Conservation (phyloP, 2,888 invertebrate genomes). For the Meghimatium bilineatum region DNA sequence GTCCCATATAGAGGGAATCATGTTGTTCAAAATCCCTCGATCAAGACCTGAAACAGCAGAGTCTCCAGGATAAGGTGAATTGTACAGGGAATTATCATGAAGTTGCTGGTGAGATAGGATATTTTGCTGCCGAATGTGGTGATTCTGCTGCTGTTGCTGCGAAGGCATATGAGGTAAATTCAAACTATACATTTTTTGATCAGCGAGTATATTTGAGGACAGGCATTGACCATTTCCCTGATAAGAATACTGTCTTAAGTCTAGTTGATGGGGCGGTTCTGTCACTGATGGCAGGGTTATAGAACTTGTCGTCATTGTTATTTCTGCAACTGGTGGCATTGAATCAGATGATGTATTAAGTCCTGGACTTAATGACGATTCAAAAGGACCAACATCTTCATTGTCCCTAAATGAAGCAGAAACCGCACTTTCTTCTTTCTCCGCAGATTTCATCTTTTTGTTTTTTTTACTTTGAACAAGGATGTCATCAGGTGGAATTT, state of each 20-base stretch:
- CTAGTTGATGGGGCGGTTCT: neutral
- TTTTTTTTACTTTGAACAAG: conserved; percentile 10
- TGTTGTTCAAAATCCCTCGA: neutral
- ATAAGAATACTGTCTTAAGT: neutral
- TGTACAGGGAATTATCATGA: neutral
- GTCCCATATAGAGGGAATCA: conserved; percentile 35
- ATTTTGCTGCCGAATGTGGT: conserved; percentile 10
- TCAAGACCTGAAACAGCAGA: neutral
- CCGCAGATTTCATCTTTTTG: neutral
- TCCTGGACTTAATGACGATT: conserved; percentile 14
- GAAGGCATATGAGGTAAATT: conserved; percentile 21
- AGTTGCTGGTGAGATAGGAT: conserved; percentile 9
- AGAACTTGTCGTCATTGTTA: neutral
- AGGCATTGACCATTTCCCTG: neutral
- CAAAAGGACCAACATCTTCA: neutral
- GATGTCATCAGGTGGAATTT: conserved; percentile 24
- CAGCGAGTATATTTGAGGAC: neutral
- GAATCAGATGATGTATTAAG: neutral
- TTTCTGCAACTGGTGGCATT: neutral
- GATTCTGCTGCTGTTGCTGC: conserved; percentile 16
- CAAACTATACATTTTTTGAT: conserved; percentile 12
- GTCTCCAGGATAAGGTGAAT: neutral
- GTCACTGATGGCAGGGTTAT: neutral
- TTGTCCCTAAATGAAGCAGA: neutral
- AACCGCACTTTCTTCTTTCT: neutral